These are phyloP conservation scores for Antheraea mylitta DNA, from an alignment of 1,140 invertebrate genomes.

Conservation along the genomic window DNA sequence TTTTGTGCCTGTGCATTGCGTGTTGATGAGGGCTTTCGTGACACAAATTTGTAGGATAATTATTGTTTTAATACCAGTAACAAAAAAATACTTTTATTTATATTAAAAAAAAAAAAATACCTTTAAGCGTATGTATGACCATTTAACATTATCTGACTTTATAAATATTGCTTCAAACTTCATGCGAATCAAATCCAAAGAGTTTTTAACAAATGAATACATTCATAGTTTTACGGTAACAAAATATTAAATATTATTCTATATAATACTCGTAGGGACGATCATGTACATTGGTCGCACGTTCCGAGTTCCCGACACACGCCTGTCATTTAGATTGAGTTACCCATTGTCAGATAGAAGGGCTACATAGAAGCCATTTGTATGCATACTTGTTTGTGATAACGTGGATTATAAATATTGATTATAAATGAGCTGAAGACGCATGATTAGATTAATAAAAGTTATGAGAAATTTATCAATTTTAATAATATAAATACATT, in stretches of 20 bases:
- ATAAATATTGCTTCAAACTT: too few relatives aligned
- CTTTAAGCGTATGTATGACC: too few relatives aligned
- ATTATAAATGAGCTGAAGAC: slow-evolving; percentile 20
- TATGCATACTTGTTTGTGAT: slow-evolving; percentile 32
- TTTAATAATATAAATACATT: neutral
- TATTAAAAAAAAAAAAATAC: too few relatives aligned
- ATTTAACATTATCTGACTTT: too few relatives aligned
- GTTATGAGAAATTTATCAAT: neutral
- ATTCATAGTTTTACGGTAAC: slow-evolving; percentile 9
- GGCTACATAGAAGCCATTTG: slow-evolving; percentile 26
- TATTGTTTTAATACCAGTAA: too few relatives aligned
- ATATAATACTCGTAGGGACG: slow-evolving; percentile 21
- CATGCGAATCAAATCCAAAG: neutral
- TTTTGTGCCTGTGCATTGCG: too few relatives aligned
- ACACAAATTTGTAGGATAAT: too few relatives aligned
- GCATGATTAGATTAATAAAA: neutral
- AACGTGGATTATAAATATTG: slow-evolving; percentile 27
- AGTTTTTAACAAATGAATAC: neutral
- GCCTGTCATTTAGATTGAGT: slow-evolving; percentile 33
- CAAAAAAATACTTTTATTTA: too few relatives aligned
- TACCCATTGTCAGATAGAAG: slow-evolving; percentile 25
- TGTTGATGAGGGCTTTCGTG: too few relatives aligned
- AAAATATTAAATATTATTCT: slow-evolving; percentile 9
- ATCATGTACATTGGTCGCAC: slow-evolving; percentile 16
- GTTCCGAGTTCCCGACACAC: slow-evolving; percentile 11